Evolutionary conservation across 2,888 invertebrate genomes (phyloP).

Genomic region (Chloroclysta siterata): DNA sequence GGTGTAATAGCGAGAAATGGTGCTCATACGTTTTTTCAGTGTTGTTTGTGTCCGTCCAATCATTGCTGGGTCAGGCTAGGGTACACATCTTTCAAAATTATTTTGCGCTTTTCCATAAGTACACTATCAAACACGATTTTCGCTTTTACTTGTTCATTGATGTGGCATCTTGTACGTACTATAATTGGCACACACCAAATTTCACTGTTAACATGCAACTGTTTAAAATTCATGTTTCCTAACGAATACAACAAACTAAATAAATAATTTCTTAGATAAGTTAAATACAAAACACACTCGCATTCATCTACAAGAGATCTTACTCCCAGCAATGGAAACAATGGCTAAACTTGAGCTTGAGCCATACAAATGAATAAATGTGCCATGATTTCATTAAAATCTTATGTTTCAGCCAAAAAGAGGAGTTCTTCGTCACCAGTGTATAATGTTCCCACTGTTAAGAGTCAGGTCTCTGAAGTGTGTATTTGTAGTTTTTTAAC

Average conservation of each 20-base stretch:
- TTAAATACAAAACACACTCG: background rate
- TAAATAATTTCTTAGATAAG: background rate
- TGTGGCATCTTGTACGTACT: conserved; percentile 16
- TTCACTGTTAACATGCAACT: background rate
- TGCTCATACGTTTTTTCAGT: conserved; percentile 31
- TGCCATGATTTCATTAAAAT: background rate
- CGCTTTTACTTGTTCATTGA: conserved; percentile 19
- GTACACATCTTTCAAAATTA: conserved; percentile 80
- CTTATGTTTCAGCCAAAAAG: conserved; percentile 20
- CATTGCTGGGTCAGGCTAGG: conserved; percentile 73
- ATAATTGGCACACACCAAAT: background rate
- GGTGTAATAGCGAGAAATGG: conserved; percentile 40
- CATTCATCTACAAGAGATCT: background rate
- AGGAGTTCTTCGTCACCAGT: conserved; percentile 3
- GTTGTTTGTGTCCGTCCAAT: conserved; percentile 61
- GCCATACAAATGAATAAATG: background rate
- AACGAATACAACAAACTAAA: background rate
- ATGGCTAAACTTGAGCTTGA: background rate
- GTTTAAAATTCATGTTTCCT: background rate
- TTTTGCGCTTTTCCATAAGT: conserved; percentile 45
- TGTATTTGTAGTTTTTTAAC: no score
- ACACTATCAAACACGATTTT: conserved; percentile 16
- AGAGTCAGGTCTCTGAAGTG: background rate
- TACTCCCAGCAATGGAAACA: conserved; percentile 17
- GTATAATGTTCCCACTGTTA: background rate